These are phyloP conservation scores for Argopecten irradians DNA, from an alignment of 1,140 invertebrate species.

Conservation along the genomic window DNA sequence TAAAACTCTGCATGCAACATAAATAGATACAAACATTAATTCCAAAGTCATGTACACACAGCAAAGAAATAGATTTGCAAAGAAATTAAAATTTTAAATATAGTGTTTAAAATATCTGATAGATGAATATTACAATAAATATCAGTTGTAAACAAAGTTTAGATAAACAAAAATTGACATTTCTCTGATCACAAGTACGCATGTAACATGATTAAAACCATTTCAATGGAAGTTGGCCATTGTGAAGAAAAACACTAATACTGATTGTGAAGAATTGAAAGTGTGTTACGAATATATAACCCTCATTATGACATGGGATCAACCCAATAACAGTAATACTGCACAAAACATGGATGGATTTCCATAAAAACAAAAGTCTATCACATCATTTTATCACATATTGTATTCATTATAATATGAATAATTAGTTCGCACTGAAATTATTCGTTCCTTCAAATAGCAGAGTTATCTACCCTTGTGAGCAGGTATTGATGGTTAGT, in stretches of 20 bases:
- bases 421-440: not conserved
- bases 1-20: constrained; percentile 16
- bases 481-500: too few relatives aligned
- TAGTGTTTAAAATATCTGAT: not conserved
- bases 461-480: too few relatives aligned
- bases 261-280: not conserved
- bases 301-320: not conserved
- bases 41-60: not conserved
- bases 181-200: not conserved
- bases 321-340: not conserved
- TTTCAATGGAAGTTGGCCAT: not conserved
- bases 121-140: not conserved
- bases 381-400: not conserved
- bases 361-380: not conserved
- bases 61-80: not conserved
- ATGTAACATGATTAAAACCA: too few relatives aligned
- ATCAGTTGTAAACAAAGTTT: not conserved
- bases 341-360: not conserved
- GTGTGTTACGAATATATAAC: not conserved
- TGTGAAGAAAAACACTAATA: constrained; percentile 3
- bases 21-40: not conserved
- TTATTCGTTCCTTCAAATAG: too few relatives aligned
- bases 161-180: not conserved
- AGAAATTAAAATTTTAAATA: not conserved
- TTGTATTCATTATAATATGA: not conserved